Conservation (phyloP, 2,888 invertebrate species). For the Sphaerophoria taeniata region DNA sequence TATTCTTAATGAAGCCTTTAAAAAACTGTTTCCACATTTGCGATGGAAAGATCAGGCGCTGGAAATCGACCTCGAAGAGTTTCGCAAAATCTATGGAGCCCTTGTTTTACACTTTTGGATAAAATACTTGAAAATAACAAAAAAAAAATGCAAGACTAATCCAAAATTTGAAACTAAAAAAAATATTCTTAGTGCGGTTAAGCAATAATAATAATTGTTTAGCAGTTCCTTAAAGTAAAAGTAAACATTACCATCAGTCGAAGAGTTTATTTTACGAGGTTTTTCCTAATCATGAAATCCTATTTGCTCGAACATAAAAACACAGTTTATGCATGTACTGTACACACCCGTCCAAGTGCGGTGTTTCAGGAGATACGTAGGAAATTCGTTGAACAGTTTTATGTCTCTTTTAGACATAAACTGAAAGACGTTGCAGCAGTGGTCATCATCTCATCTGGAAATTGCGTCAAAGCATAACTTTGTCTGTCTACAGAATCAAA, state of each 20-base stretch:
- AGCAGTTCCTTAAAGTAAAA: constrained; percentile 13
- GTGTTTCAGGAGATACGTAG: no score
- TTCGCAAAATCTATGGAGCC: no score
- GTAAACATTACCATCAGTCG: not conserved
- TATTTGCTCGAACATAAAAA: constrained; percentile 29
- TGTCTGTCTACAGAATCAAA: not conserved
- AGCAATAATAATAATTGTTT: constrained; percentile 10
- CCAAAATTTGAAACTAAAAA: no score
- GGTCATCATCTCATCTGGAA: constrained; percentile 4
- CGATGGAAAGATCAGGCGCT: no score
- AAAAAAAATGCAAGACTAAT: no score
- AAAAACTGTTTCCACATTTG: no score
- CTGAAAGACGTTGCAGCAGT: constrained; percentile 1
- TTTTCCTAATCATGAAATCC: no score
- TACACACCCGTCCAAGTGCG: no score
- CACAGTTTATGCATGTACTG: constrained; percentile 1
- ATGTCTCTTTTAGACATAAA: not conserved
- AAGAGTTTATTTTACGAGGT: constrained; percentile 5
- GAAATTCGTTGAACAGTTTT: constrained; percentile 5
- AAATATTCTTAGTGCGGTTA: not conserved
- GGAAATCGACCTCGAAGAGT: no score
- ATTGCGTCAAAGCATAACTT: constrained; percentile 45
- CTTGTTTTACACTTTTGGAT: no score
- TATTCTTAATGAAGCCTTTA: no score
- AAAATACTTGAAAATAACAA: no score